Conservation (phyloP, 2,113 vertebrate genomes). For the Calonectris borealis region DNA sequence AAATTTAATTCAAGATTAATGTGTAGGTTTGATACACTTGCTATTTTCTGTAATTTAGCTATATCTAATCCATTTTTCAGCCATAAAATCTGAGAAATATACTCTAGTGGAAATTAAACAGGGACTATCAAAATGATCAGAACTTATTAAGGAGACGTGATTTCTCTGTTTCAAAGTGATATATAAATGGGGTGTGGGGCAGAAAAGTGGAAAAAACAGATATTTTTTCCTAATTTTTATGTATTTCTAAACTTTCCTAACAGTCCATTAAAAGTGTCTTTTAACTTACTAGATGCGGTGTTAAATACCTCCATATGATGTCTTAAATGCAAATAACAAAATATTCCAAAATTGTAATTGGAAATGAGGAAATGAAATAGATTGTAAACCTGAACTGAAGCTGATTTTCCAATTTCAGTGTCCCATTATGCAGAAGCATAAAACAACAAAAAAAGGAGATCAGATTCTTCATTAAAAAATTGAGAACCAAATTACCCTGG, state of each 20-base stretch:
- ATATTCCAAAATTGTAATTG: constrained; percentile 27
- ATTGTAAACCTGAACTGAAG: constrained; percentile 42
- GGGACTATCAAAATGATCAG: not conserved
- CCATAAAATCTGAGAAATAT: not conserved
- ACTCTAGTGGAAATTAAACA: not conserved
- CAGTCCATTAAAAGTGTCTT: not conserved
- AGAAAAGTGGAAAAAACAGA: not conserved
- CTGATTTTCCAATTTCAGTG: constrained; percentile 19
- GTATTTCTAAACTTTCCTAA: not conserved
- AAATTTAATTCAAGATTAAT: not conserved
- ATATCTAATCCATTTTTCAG: not conserved
- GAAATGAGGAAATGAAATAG: constrained; percentile 36
- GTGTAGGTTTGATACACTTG: not conserved
- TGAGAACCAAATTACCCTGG: not conserved
- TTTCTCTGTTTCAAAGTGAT: not conserved
- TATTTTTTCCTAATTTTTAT: not conserved
- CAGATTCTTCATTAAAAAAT: constrained; percentile 35
- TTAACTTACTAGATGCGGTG: not conserved
- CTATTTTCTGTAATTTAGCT: not conserved
- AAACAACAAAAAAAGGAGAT: not conserved
- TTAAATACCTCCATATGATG: constrained; percentile 19
- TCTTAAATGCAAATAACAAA: constrained; percentile 16
- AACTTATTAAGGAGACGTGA: not conserved
- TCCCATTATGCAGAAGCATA: constrained; percentile 18
- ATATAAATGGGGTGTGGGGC: not conserved